Conservation (phyloP, 2,888 invertebrate genomes). For the Drosophila tripunctata region DNA sequence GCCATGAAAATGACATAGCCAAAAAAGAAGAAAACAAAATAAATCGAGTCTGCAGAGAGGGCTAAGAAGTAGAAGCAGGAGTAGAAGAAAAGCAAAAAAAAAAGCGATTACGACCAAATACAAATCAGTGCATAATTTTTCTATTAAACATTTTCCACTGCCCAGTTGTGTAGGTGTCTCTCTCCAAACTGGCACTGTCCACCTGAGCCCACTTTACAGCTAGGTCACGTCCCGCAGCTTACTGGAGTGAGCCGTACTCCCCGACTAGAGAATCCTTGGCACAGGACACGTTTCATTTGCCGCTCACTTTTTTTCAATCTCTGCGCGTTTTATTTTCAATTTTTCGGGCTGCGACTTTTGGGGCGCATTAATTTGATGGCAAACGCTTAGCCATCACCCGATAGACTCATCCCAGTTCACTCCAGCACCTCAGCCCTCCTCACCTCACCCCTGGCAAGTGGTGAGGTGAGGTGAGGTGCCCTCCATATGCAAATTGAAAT, state of each 20-base stretch:
- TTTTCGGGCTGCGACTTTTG: constrained; percentile 32
- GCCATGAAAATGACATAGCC: constrained; percentile 68
- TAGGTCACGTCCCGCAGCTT: constrained; percentile 39
- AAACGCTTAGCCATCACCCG: constrained; percentile 38
- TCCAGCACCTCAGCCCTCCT: constrained; percentile 28
- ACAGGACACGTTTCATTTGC: constrained; percentile 64
- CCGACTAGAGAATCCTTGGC: background rate
- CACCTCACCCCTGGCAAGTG: too few species aligned
- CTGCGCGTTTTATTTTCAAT: constrained; percentile 75
- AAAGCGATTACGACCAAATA: constrained; percentile 73
- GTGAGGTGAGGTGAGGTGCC: too few species aligned
- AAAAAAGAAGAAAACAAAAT: constrained; percentile 9
- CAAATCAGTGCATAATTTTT: constrained; percentile 79
- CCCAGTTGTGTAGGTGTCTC: constrained; percentile 1
- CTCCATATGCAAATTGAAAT: constrained; percentile 65
- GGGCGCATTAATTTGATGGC: constrained; percentile 69
- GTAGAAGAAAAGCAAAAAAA: constrained; percentile 19
- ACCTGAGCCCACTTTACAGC: constrained; percentile 41
- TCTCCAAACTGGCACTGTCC: constrained; percentile 21
- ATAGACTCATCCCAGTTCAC: background rate
- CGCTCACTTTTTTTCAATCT: constrained; percentile 76
- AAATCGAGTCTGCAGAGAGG: background rate
- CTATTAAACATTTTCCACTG: constrained; percentile 69
- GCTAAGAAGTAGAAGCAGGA: background rate
- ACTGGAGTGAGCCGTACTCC: background rate